Conservation (phyloP, 53 echinoderm and acorn worm genomes). For the Antedon mediterranea region DNA sequence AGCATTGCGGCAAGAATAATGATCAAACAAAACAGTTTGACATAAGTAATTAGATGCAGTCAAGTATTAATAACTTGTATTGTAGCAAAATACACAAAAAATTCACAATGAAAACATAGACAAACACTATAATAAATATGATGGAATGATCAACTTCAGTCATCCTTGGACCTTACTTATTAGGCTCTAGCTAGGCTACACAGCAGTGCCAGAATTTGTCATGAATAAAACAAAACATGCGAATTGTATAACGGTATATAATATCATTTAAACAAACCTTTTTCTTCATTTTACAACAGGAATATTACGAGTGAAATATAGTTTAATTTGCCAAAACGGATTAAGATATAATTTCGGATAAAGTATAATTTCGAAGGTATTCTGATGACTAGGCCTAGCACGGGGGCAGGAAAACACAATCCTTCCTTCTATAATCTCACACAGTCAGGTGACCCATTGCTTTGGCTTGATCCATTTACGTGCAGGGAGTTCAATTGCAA, state of each 20-base stretch:
- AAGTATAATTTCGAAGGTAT: background rate
- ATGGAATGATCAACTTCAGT: too few relatives aligned
- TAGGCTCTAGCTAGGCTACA: too few relatives aligned
- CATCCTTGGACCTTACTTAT: too few relatives aligned
- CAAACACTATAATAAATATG: too few relatives aligned
- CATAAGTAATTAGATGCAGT: too few relatives aligned
- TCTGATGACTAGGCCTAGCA: background rate
- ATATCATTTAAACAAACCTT: constrained; percentile 19
- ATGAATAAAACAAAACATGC: background rate
- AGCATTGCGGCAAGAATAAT: too few relatives aligned
- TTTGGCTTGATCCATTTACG: background rate
- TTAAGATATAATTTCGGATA: background rate
- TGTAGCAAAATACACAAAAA: too few relatives aligned
- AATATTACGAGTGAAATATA: background rate
- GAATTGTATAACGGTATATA: background rate
- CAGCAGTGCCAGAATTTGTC: too few relatives aligned
- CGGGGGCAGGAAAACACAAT: background rate
- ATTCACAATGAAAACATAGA: too few relatives aligned
- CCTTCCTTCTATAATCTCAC: background rate
- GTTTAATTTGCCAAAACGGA: background rate
- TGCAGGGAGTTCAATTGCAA: background rate
- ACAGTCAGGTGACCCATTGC: background rate
- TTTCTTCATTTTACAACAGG: constrained; percentile 29
- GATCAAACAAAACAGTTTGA: too few relatives aligned
- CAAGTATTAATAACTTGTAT: too few relatives aligned